Base-by-base conservation (phyloP, 2,113 vertebrate genomes). In the Leuciscus idus region DNA sequence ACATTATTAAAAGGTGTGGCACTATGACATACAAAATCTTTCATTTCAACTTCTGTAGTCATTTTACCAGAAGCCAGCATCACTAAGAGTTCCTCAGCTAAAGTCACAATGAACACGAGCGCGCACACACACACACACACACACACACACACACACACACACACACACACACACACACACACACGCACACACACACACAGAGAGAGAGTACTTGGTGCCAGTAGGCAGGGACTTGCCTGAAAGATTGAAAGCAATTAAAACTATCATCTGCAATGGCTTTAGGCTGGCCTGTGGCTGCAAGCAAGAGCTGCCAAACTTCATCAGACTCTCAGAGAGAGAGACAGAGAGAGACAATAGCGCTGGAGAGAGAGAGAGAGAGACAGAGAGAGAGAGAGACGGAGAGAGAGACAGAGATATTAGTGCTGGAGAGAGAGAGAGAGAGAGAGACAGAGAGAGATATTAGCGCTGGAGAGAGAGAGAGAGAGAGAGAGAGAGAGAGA, bases 231-330 rank as follows among this genome's bases (percentile, higher is more conserved):
- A 94, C 95, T 95, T 93, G 94, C 94, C 95, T 95, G 94, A 95
- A 96, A 95, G 93, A 96, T 96, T 96, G 95, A 95, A 96, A 96
- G 94, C 95, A 96, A 95, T 96, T 96, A 96, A 96, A 96, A 96
- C 95, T 96, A 96, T 96, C 95, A 96, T 95, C 95, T 95, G 95
- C 94, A 96, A 93, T 95, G 93, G 95, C 95, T 96, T 89, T 93
- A 93, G 95, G 95, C 94, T 86, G 92, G 94, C 95, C 94, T 84
- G 92, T 94, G 95, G 95, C 95, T 94, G 93, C 91, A 91, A 87
- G 92, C 93, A 92, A 93, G 92, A 95, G 92, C 95, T 96, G 95
- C 94, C 95, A 96, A 86, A 88, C 90, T 90, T 90, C 92, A 96
- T 96, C 95, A 96, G 92, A 90, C 91, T 95, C 95, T 93, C 90